Base-by-base conservation (phyloP, 2,113 vertebrate species). In the Nannospalax galili region DNA sequence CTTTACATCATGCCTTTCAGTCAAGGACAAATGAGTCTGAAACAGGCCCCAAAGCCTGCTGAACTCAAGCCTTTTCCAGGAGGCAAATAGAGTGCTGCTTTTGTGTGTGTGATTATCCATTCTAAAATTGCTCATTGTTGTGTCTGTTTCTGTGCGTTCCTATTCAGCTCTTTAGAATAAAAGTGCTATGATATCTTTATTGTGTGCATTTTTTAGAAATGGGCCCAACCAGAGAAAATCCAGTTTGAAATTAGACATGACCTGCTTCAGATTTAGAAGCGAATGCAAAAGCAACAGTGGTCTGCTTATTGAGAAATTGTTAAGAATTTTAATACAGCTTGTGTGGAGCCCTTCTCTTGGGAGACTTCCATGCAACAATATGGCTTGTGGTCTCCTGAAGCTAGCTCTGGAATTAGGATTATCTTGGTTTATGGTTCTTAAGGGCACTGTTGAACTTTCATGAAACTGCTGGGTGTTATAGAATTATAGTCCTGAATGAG, bases 11-110 rank as follows among this genome's bases (percentile, higher is more conserved):
- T 96, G 52, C 69, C 90, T 97, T 93, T 95, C 84, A 86, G 90
- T 96, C 90, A 96, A 96, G 96, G 93, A 96, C 96, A 96, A 93
- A 97, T 84, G 84, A 88, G 58, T 97, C 58, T 96, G 93, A 97
- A 96, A 95, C 69, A 91, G 78, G 91, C 94, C 69, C 73, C 92
- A 92, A 95, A 88, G 93, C 93, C 78, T 88, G 77, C 64, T 90
- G 86, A 94, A 96, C 60, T 95, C 78, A 62, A 81, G 60, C 78
- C 74, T 96, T 94, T 97, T 91, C 52, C 4, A 45, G 35, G 80
- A 93, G 78, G 85, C 37, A 45, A 96, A 82, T 86, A 92, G 94
- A 69, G 37, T 56, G 64, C 35, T 80, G 73, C 79, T 89, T 74
- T 58, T 85, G 30, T 93, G 94, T 67, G 74, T 64, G 19, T 74